These are phyloP conservation scores for Imbricaverruca yamaguchii DNA, from an alignment of 2,888 invertebrate species.

Conservation along the genomic window DNA sequence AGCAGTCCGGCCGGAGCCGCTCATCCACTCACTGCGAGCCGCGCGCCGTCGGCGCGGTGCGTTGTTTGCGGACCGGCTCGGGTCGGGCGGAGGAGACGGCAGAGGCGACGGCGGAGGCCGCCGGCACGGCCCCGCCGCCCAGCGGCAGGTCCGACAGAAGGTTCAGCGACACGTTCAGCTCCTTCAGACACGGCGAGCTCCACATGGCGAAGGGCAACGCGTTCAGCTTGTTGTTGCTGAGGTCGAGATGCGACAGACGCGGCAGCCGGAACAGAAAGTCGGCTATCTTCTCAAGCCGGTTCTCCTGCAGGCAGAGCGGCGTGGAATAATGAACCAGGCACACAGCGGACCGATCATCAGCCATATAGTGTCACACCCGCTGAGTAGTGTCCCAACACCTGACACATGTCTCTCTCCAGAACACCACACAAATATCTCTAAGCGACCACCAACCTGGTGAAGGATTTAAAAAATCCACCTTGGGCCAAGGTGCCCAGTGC, in stretches of 20 bases:
- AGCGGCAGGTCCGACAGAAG: slow-evolving; percentile 62
- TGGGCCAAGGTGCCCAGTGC: too few relatives aligned
- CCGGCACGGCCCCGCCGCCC: slow-evolving; percentile 30
- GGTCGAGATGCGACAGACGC: slow-evolving; percentile 68
- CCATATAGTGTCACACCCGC: too few relatives aligned
- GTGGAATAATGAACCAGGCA: too few relatives aligned
- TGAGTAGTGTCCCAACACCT: too few relatives aligned
- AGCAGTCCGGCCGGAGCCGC: slow-evolving; percentile 25
- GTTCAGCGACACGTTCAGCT: slow-evolving; percentile 84
- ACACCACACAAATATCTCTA: too few relatives aligned
- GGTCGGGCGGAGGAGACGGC: not conserved
- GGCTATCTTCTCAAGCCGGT: slow-evolving; percentile 73
- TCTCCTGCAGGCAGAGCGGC: slow-evolving; percentile 54
- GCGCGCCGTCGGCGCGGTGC: not conserved
- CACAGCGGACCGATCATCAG: too few relatives aligned
- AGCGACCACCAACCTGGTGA: too few relatives aligned
- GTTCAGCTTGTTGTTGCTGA: slow-evolving; percentile 89
- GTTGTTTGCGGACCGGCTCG: too few relatives aligned
- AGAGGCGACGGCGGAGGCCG: not conserved
- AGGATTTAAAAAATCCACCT: too few relatives aligned
- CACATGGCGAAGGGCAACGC: slow-evolving; percentile 74
- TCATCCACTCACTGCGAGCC: slow-evolving; percentile 1
- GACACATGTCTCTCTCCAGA: too few relatives aligned
- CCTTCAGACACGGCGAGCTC: slow-evolving; percentile 74
- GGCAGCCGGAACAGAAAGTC: slow-evolving; percentile 72